Base-by-base conservation (phyloP, 2,797 vertebrate species). In the Loris lydekkerianus region DNA sequence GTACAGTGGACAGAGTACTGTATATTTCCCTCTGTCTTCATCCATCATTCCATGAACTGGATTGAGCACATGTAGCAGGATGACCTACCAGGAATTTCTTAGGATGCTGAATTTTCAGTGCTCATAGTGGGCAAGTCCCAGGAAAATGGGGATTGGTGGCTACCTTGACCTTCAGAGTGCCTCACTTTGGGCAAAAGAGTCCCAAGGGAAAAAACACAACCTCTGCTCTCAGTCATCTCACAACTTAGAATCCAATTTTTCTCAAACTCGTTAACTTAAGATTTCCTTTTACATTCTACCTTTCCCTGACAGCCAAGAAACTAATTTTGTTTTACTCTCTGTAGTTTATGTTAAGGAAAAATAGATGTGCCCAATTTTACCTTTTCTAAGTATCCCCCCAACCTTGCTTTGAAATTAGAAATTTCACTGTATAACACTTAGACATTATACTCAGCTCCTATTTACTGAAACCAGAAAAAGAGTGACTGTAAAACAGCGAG, bases 281-380 rank as follows among this genome's bases (percentile, higher is more conserved):
- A 93, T 86, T 86, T 91, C 7, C 27, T 63, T 86, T 67, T 69
- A 63, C 46, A 6, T 27, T 86, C 25, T 37, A 18, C 40, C 83
- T 78, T 92, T 65, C 17, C 25, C 34, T 60, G 27, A 70, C 14
- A 94, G 21, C 15, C 31, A 77, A 43, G 53, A 85, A 93, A n/a
- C 29, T 67, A 34, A 75, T 86, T 91, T 77, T 25, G 31, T 63
- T 88, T 89, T 93, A 31, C 20, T 84, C 37, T 89, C 23, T 89
- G 14, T 65, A 77, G 34, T 97, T 95, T 96, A 88, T 82, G 43
- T 69, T 58, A 75, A 25, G 10, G 18, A 25, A 92, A 91, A 73
- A 58, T n/a, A 63, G 34, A 43, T 60, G 60, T 37, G 23, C n/a
- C 14, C 23, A 60, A n/a, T 29, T 87, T 92, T 70, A 58, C 75